phyloP scores from a whole-genome alignment of 2,888 invertebrate species.

The Lasioglossum oenotherae region DNA sequence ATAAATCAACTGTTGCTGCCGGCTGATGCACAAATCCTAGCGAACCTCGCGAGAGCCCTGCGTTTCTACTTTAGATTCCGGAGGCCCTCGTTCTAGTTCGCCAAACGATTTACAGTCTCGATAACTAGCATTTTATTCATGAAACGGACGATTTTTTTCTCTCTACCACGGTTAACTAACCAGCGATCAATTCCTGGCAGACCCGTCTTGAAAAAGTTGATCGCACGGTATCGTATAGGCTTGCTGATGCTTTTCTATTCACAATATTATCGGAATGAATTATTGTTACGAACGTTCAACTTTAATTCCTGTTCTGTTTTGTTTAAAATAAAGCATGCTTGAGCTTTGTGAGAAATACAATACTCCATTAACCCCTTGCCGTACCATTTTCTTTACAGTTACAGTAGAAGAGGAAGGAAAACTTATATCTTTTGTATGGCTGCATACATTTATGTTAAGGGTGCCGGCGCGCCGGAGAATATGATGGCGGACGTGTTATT shows the following conservation, averaged over 20 bases:
- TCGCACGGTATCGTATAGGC: not conserved
- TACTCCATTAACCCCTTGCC: not conserved
- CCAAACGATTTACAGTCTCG: conserved; percentile 73
- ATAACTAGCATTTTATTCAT: conserved; percentile 77
- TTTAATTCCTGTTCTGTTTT: not conserved
- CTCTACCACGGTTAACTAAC: conserved; percentile 27
- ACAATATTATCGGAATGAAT: not conserved
- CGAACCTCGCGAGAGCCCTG: conserved; percentile 47
- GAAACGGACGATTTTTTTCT: conserved; percentile 40
- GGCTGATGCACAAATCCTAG: conserved; percentile 58
- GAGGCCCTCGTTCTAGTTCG: conserved; percentile 3
- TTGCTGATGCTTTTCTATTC: not conserved
- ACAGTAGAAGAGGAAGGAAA: no score
- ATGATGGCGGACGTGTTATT: not conserved
- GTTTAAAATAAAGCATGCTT: no score
- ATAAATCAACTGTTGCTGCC: conserved; percentile 71
- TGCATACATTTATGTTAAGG: no score
- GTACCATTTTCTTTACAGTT: no score
- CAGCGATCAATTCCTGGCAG: conserved; percentile 22
- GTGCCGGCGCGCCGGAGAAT: not conserved
- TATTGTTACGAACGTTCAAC: not conserved
- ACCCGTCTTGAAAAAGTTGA: not conserved
- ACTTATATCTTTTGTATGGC: no score
- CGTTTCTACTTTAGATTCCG: conserved; percentile 50
- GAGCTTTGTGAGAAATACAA: not conserved